These are phyloP conservation scores for Orchesella flavescens DNA, from an alignment of 2,888 invertebrate genomes.

Conservation along the genomic window DNA sequence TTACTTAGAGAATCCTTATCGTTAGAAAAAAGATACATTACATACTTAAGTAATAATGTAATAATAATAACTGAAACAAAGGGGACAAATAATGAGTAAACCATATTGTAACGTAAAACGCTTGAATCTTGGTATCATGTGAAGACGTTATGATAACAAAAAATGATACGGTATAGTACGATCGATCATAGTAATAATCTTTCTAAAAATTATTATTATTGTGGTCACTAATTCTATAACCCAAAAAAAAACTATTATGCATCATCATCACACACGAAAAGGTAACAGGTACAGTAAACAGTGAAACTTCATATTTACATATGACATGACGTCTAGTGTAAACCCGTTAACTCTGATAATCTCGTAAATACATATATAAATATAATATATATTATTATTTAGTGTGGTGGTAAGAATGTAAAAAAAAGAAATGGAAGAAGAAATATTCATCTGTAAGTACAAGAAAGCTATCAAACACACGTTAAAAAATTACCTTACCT, in stretches of 20 bases:
- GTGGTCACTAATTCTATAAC: constrained; percentile 37
- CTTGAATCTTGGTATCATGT: constrained; percentile 66
- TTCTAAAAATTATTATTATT: constrained; percentile 29
- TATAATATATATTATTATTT: constrained; percentile 17
- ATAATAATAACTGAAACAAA: constrained; percentile 64
- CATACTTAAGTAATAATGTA: constrained; percentile 12
- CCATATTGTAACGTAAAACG: constrained; percentile 66
- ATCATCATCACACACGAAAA: constrained; percentile 40
- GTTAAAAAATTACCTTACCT: too few species aligned
- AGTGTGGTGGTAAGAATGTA: constrained; percentile 13
- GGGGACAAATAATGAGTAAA: constrained; percentile 66
- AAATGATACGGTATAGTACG: constrained; percentile 31
- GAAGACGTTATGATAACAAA: constrained; percentile 60
- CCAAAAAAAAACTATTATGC: constrained; percentile 28
- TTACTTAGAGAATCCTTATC: not conserved
- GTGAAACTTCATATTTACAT: constrained; percentile 59
- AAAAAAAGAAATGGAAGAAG: not conserved
- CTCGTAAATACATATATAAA: constrained; percentile 12
- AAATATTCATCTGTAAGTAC: constrained; percentile 52
- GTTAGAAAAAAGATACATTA: constrained; percentile 18
- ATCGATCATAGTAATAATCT: constrained; percentile 27
- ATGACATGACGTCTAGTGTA: constrained; percentile 55
- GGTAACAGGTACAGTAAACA: constrained; percentile 37
- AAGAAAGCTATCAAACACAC: constrained; percentile 53
- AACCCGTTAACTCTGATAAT: constrained; percentile 54